Percentiles rank a stretch among this genome's conserved stretches.
Evolutionary conservation across 1,140 invertebrate species (phyloP).

Genomic region (Sycophaga agraensis): DNA sequence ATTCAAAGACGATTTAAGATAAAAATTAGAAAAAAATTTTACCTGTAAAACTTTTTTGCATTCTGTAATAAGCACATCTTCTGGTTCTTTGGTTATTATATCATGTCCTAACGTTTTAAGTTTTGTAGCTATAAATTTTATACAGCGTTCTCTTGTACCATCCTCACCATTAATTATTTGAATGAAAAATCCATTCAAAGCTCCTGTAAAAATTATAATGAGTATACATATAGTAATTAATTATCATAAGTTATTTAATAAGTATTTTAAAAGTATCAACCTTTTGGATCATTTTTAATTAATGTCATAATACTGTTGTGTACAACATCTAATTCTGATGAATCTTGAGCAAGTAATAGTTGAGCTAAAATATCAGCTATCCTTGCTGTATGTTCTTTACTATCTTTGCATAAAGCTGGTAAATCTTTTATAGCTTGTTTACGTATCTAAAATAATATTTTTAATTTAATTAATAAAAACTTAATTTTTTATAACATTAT

Average conservation of each 20-base stretch:
- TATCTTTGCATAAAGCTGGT: conserved; percentile 82
- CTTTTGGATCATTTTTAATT: conserved; percentile 66
- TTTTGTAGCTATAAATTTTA: conserved; percentile 85
- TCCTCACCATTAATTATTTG: conserved; percentile 81
- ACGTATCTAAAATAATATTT: conserved; percentile 87
- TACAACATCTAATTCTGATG: conserved; percentile 76
- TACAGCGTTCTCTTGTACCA: conserved; percentile 80
- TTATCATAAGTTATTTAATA: background rate
- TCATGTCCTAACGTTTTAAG: conserved; percentile 77
- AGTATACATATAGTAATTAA: background rate
- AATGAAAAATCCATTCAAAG: conserved; percentile 81
- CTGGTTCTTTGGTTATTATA: conserved; percentile 80
- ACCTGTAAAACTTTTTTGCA: conserved; percentile 85
- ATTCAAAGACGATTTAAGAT: conserved; percentile 8
- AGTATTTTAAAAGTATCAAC: conserved; percentile 38
- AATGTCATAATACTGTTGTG: conserved; percentile 69
- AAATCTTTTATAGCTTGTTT: conserved; percentile 96
- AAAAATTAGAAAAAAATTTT: conserved; percentile 24
- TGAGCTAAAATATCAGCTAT: conserved; percentile 92
- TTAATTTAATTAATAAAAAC: too few species aligned
- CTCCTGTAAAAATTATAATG: conserved; percentile 54
- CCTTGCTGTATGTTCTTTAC: conserved; percentile 78
- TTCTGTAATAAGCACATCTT: conserved; percentile 82
- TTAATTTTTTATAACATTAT: too few species aligned
- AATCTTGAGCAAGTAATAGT: conserved; percentile 82